Conservation (phyloP, 2,113 vertebrate genomes). For the Neolamprologus kungweensis region DNA sequence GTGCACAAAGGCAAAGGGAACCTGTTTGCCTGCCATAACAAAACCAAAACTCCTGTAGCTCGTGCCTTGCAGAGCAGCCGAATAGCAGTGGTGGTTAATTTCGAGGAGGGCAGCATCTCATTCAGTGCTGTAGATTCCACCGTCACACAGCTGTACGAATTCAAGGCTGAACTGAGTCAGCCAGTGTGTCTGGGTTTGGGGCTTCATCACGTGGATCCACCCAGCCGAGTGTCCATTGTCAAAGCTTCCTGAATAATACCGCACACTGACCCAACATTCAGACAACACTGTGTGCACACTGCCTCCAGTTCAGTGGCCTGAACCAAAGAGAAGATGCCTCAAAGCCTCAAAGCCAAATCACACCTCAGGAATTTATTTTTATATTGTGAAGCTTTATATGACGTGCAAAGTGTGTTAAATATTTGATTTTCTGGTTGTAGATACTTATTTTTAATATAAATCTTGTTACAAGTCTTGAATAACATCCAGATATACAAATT, state of each 20-base stretch:
- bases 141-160: background rate
- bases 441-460: background rate
- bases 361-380: background rate
- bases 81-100: constrained; percentile 26
- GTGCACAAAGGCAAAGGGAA: background rate
- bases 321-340: background rate
- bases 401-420: background rate
- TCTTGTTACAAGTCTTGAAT: background rate
- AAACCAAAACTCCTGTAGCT: background rate
- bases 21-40: constrained; percentile 19
- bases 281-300: background rate
- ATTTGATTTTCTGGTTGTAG: background rate
- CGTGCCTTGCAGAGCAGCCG: background rate
- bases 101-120: constrained; percentile 19
- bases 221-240: constrained; percentile 29
- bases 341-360: background rate
- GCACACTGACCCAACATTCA: background rate
- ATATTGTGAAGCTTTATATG: background rate
- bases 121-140: background rate
- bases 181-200: constrained; percentile 44
- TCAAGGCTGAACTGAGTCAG: constrained; percentile 22
- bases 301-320: background rate
- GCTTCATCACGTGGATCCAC: constrained; percentile 6
- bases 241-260: background rate
- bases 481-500: background rate